Evolutionary conservation across 2,113 vertebrate species (phyloP).

Genomic region (Mirza zaza): DNA sequence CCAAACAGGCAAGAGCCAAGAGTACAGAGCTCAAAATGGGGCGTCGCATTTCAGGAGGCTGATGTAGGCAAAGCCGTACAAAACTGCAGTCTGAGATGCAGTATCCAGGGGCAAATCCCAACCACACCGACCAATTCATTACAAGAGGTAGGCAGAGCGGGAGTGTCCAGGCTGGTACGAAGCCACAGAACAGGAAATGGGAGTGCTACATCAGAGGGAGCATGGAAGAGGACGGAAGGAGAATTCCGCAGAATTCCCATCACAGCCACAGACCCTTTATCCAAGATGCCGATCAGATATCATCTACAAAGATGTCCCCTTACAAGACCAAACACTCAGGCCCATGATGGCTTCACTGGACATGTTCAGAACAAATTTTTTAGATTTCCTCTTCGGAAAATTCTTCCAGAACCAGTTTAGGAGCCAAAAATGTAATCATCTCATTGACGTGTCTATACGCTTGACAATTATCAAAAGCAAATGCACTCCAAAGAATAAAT

Average conservation of each 20-base stretch:
- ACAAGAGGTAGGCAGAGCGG: background rate
- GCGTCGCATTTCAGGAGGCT: background rate
- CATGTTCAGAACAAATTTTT: background rate
- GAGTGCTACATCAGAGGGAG: background rate
- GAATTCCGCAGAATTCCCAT: background rate
- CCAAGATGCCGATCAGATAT: background rate
- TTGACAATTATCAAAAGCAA: background rate
- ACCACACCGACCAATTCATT: too few relatives aligned
- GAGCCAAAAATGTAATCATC: background rate
- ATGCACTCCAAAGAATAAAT: background rate
- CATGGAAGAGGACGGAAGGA: accelerated
- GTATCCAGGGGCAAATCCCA: background rate
- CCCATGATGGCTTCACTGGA: background rate
- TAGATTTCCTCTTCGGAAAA: background rate
- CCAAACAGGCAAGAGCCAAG: background rate
- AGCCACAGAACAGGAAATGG: background rate
- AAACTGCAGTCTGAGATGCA: background rate
- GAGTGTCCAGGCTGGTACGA: background rate
- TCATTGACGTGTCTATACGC: background rate
- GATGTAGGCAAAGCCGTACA: background rate
- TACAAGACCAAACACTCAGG: background rate
- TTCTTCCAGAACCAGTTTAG: background rate
- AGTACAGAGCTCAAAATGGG: background rate
- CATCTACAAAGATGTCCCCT: background rate
- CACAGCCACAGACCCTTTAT: background rate